A percentile compares a stretch with the other conserved stretches of the same genome.
phyloP scores from a whole-genome alignment of 2,113 vertebrate genomes.

The Pithys albifrons region DNA sequence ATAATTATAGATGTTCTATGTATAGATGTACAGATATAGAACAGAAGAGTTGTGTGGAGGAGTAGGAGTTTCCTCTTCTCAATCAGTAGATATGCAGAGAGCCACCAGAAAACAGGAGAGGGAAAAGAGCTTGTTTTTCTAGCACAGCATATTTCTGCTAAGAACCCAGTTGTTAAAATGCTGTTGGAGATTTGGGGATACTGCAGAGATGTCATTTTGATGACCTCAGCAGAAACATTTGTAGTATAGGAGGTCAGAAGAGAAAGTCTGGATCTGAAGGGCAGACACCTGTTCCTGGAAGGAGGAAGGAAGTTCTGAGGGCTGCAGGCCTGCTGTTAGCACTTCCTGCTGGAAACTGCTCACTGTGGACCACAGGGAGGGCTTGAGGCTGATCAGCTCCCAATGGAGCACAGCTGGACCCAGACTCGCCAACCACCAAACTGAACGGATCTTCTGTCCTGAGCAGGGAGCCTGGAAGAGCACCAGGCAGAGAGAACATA shows the following conservation, averaged over 20 bases:
- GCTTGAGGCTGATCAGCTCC: neutral
- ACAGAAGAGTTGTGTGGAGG: neutral
- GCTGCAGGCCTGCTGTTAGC: neutral
- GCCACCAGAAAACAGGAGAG: neutral
- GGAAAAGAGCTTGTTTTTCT: neutral
- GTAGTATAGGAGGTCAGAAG: neutral
- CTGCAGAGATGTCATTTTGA: neutral
- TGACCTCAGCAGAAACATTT: neutral
- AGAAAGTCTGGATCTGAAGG: neutral
- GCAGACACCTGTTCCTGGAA: neutral
- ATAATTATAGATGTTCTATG: neutral
- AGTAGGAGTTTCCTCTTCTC: neutral
- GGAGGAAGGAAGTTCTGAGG: neutral
- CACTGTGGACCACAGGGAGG: fast-evolving
- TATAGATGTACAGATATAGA: neutral
- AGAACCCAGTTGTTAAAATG: neutral
- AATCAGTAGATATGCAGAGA: neutral
- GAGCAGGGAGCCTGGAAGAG: neutral
- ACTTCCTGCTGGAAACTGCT: neutral
- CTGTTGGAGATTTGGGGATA: neutral
- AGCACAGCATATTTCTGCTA: neutral
- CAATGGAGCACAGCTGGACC: neutral
- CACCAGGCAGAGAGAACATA: neutral
- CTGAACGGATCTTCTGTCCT: neutral
- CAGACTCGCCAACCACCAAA: neutral